Evolutionary conservation across 2,888 invertebrate species (phyloP).

Genomic region (Heteromyza rotundicornis): DNA sequence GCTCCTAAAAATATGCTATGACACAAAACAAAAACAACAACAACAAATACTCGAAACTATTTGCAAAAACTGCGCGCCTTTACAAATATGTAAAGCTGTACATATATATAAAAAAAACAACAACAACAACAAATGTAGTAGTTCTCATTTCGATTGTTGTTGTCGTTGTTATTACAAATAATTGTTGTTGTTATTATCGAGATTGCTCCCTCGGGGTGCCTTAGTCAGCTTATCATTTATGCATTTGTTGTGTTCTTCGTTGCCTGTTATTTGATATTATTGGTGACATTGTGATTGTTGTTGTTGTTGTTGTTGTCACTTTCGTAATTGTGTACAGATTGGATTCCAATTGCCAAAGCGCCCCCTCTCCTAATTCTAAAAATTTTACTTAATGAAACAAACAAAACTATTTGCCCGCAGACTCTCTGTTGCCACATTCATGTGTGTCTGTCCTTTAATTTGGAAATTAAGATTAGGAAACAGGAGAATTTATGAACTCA

Average conservation of each 20-base stretch:
- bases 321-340: too few species aligned
- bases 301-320: background rate
- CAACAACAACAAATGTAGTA: background rate
- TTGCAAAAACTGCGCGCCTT: background rate
- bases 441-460: background rate
- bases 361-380: too few species aligned
- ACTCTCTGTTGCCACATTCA: background rate
- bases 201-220: background rate
- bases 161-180: background rate
- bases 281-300: background rate
- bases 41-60: background rate
- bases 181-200: too few species aligned
- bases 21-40: background rate
- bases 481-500: background rate
- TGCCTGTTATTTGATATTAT: background rate
- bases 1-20: conserved; percentile 1
- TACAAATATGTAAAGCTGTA: background rate
- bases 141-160: background rate
- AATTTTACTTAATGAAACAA: too few species aligned
- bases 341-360: too few species aligned
- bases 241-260: background rate
- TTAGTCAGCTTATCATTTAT: background rate
- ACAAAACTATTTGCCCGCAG: background rate
- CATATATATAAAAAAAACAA: too few species aligned
- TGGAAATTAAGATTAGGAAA: background rate